Evolutionary conservation across 92 coral and sea anemone species (phyloP).

Genomic region (Isaurus tuberculatus): DNA sequence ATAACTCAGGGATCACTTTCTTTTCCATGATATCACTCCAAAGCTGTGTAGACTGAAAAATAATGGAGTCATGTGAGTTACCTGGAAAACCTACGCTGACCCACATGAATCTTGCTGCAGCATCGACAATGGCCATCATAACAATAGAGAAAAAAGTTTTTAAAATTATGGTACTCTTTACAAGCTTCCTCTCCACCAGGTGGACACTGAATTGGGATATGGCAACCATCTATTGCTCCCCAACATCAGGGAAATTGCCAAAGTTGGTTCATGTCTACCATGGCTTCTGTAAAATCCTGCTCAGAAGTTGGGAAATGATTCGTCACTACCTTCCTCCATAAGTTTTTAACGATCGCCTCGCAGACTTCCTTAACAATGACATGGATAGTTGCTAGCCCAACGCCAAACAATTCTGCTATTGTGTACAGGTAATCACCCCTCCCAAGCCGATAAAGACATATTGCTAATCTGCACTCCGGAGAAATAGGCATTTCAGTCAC

Average conservation of each 20-base stretch:
- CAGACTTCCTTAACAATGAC: conserved; percentile 34
- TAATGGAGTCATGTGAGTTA: too few relatives aligned
- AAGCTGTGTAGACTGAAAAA: conserved; percentile 1
- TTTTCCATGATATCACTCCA: conserved; percentile 7
- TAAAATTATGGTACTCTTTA: too few relatives aligned
- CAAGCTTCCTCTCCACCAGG: conserved; percentile 54
- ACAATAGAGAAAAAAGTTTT: conserved; percentile 30
- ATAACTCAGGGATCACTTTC: conserved; percentile 14
- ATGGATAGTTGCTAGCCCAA: conserved; percentile 41
- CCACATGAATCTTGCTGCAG: conserved; percentile 8
- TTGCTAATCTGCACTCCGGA: conserved; percentile 41
- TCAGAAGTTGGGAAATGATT: conserved; percentile 38
- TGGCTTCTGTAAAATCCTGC: conserved; percentile 38
- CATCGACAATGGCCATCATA: conserved; percentile 12
- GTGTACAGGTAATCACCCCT: conserved; percentile 42
- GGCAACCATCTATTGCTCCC: too few relatives aligned
- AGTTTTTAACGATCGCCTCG: conserved; percentile 22
- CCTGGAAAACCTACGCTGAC: conserved; percentile 1
- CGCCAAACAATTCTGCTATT: conserved; percentile 55
- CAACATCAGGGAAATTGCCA: too few relatives aligned
- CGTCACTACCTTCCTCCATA: conserved; percentile 36
- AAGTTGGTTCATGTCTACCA: conserved; percentile 28
- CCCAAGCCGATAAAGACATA: conserved; percentile 25
- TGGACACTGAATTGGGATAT: conserved; percentile 61
- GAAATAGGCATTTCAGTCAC: conserved; percentile 60